Evolutionary conservation across 2,797 vertebrate genomes (phyloP).

Genomic region (Hozukius guyotensis): DNA sequence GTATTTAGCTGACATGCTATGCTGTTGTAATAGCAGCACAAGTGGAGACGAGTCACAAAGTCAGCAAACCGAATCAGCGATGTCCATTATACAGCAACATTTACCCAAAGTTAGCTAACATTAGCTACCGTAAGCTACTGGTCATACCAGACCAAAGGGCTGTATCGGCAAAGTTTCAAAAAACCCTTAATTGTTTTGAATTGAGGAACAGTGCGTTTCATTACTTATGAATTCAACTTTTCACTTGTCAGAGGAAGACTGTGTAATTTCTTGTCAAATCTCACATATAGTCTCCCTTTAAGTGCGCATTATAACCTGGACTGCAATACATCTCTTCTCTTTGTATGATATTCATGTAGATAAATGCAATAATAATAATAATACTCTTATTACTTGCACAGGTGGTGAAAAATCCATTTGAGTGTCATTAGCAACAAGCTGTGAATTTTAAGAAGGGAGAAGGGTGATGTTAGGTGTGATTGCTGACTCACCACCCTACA

Average conservation of each 20-base stretch:
- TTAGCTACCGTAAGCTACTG: background rate
- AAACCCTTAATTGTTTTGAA: background rate
- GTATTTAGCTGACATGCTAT: background rate
- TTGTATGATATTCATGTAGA: background rate
- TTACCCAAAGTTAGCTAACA: background rate
- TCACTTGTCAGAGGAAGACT: background rate
- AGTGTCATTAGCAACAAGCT: background rate
- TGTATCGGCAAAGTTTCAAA: background rate
- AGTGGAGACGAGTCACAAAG: background rate
- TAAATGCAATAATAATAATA: background rate
- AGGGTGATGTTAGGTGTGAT: constrained; percentile 9
- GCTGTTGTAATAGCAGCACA: background rate
- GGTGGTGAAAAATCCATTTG: background rate
- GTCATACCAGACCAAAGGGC: too few species aligned
- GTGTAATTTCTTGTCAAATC: background rate
- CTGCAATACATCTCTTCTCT: background rate
- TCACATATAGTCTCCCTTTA: background rate
- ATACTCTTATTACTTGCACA: background rate
- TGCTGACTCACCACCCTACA: constrained; percentile 4
- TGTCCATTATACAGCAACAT: background rate
- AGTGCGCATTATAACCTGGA: background rate
- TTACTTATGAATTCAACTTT: background rate
- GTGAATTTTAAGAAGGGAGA: background rate
- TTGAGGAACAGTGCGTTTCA: background rate
- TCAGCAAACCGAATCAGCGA: background rate